A percentile compares a stretch with the other conserved stretches of the same genome.
These are phyloP conservation scores for Heliconius ismenius DNA, from an alignment of 2,888 invertebrate species.

Conservation along the genomic window DNA sequence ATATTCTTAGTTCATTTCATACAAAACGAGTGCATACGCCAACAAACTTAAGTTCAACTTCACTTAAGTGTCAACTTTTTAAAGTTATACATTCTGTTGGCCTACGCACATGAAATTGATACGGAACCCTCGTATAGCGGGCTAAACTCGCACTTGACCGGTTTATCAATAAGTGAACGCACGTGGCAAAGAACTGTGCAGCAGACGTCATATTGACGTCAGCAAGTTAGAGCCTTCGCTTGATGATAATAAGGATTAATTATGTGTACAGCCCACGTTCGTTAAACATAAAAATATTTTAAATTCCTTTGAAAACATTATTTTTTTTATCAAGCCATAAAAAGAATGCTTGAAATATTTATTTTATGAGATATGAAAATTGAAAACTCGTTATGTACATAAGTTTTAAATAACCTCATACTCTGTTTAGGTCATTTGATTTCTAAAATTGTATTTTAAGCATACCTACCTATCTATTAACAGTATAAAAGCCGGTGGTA, in stretches of 20 bases:
- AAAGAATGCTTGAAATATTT: neutral
- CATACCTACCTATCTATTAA: neutral
- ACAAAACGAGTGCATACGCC: too few relatives aligned
- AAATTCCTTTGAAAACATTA: neutral
- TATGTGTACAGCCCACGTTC: constrained; percentile 17
- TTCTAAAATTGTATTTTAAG: constrained; percentile 11
- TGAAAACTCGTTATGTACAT: neutral
- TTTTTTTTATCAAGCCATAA: neutral
- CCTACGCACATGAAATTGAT: too few relatives aligned
- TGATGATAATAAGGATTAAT: constrained; percentile 29
- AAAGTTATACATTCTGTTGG: too few relatives aligned
- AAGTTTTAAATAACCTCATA: neutral
- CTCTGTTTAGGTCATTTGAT: neutral
- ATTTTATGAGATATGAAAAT: constrained; percentile 3
- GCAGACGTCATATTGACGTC: constrained; percentile 31
- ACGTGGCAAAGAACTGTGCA: constrained; percentile 12
- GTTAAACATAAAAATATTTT: constrained; percentile 2
- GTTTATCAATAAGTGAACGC: constrained; percentile 6
- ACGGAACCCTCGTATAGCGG: too few relatives aligned
- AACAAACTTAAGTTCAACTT: too few relatives aligned
- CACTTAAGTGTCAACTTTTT: too few relatives aligned
- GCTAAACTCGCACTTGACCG: too few relatives aligned
- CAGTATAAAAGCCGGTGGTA: neutral
- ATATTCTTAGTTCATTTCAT: too few relatives aligned
- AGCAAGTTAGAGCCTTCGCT: constrained; percentile 32